Conservation (phyloP, 2,113 vertebrate species). For the Laterallus jamaicensis region DNA sequence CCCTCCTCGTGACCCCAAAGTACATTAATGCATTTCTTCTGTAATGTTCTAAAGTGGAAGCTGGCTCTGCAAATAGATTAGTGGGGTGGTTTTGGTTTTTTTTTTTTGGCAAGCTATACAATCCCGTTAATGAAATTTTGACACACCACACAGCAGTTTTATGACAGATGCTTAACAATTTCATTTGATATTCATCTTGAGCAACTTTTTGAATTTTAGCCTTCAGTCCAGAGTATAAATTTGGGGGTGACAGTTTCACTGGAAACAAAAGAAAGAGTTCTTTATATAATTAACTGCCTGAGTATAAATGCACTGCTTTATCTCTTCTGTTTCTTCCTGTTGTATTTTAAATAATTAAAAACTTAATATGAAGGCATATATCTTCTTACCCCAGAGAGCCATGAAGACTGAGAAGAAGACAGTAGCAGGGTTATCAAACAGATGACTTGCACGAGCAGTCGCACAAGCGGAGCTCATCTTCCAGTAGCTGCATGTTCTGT, state of each 20-base stretch:
- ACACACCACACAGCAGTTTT: conserved; percentile 63
- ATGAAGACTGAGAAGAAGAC: conserved; percentile 98
- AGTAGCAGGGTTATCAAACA: conserved; percentile 96
- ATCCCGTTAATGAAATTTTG: conserved; percentile 63
- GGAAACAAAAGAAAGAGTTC: neutral
- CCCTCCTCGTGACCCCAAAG: neutral
- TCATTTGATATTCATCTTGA: conserved; percentile 59
- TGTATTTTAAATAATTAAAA: conserved; percentile 58
- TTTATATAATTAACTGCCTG: conserved; percentile 50
- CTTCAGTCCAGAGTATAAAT: conserved; percentile 64
- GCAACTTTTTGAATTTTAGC: conserved; percentile 55
- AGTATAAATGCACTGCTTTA: conserved; percentile 42
- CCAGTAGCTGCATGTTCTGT: conserved; percentile 95
- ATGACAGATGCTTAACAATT: conserved; percentile 66
- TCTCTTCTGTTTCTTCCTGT: conserved; percentile 44
- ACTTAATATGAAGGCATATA: neutral
- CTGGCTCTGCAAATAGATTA: conserved; percentile 45
- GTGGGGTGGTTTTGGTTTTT: neutral
- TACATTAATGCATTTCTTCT: conserved; percentile 47
- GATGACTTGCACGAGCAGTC: conserved; percentile 93
- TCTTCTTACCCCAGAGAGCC: conserved; percentile 93
- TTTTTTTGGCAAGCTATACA: conserved; percentile 53
- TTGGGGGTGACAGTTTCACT: conserved; percentile 36
- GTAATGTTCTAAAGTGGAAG: conserved; percentile 67
- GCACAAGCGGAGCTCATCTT: conserved; percentile 90